Evolutionary conservation across 2,888 invertebrate genomes (phyloP), one percentile per base, ranked within the genome.

Genomic region (Cheilosia urbana): DNA sequence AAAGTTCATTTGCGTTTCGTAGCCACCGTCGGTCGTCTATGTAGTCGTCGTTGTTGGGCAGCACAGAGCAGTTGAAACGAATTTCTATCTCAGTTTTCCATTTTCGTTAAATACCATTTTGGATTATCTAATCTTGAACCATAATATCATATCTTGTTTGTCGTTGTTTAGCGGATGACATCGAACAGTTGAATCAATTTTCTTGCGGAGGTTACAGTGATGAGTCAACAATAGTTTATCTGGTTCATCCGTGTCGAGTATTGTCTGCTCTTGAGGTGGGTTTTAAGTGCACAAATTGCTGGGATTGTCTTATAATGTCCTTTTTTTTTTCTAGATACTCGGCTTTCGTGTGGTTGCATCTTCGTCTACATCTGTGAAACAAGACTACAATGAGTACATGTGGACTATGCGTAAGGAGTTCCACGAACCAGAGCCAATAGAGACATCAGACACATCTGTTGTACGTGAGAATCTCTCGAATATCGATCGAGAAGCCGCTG

Each of bases 321-420:
- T 66, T 92, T 91, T 63, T 90, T 21, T 27, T 71, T 92, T 91
- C 57, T 90, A 95, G 95, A 96, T 97, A 80, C 94, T 97, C 88
- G 97, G 97, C 63, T 97, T 97, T 92, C 96, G 96, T 93, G 97
- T 97, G 72, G 96, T 97, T 63, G 96, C 97, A 76, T 97, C 97
- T 17, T 96, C 97, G 87, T 96, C 96, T 73, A 96, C 96, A 68
- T 95, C 96, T 85, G 96, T 97, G 27, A 96, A 96, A 92, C 96
- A 96, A 92, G 96, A 97, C 91, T 96, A 96, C 91, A 96, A 96
- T 93, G 97, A 97, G 91, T 97, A 97, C 90, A 97, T 97, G 96
- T 97, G 97, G 97, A 97, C 97, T 92, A 96, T 97, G 96, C 95
- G 97, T 93, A 96, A 96, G 92, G 97, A 97, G 89, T 97, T 97